A percentile compares a stretch with the other conserved stretches of the same genome.
Evolutionary conservation across 2,888 invertebrate genomes (phyloP).

Genomic region (Harpalus rubripes): DNA sequence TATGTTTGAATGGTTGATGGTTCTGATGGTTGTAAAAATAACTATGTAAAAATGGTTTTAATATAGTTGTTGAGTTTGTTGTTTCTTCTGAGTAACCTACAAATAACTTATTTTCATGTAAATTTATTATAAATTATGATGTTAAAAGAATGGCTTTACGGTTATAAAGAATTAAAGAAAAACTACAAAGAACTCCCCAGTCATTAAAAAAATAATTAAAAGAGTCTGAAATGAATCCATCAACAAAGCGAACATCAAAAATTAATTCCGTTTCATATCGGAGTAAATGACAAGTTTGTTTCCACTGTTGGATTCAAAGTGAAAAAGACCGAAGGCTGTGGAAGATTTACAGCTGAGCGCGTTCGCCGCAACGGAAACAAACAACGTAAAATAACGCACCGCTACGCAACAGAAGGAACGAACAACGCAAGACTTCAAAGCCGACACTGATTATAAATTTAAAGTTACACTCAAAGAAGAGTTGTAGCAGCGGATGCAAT

Average conservation of each 20-base stretch:
- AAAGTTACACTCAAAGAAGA: constrained; percentile 52
- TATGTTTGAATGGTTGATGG: no score
- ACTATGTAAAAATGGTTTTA: no score
- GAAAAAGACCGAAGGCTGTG: constrained; percentile 43
- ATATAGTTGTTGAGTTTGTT: no score
- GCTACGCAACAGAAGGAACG: constrained; percentile 19
- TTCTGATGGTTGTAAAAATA: no score
- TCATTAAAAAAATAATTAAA: neutral
- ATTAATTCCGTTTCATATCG: constrained; percentile 11
- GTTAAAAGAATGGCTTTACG: neutral
- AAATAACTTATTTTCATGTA: constrained; percentile 4
- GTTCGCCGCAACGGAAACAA: constrained; percentile 31
- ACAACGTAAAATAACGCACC: constrained; percentile 19
- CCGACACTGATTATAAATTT: constrained; percentile 56
- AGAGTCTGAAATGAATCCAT: neutral
- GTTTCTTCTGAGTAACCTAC: neutral
- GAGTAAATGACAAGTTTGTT: constrained; percentile 2
- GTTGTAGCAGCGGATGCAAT: constrained; percentile 8
- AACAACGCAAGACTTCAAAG: constrained; percentile 45
- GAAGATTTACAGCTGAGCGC: constrained; percentile 41
- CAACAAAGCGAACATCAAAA: constrained; percentile 4
- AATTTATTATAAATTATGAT: constrained; percentile 1
- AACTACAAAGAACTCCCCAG: neutral
- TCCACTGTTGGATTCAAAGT: constrained; percentile 22
- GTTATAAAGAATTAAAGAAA: neutral